These are phyloP conservation scores for Cheilosia soror DNA, from an alignment of 2,888 invertebrate genomes.

Conservation along the genomic window DNA sequence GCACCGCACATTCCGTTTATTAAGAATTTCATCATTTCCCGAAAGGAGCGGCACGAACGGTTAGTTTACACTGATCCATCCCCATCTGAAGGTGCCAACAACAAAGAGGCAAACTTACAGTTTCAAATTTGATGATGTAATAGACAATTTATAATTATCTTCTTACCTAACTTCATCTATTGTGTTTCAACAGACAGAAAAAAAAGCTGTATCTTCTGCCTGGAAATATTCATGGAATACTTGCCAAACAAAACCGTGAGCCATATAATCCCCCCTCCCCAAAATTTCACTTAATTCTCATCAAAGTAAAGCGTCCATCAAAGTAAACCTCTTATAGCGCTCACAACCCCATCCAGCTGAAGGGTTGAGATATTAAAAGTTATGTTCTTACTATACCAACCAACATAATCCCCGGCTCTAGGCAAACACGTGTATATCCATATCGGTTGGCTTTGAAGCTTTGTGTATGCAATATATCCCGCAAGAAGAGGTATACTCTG, in stretches of 20 bases:
- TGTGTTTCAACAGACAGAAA: neutral
- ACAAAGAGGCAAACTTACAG: too few relatives aligned
- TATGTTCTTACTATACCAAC: conserved; percentile 14
- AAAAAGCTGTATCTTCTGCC: neutral
- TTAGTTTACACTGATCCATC: too few relatives aligned
- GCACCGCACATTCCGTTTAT: too few relatives aligned
- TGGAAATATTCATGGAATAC: neutral
- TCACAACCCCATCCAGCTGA: conserved; percentile 17
- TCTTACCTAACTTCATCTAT: neutral
- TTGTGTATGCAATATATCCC: neutral
- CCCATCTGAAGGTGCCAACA: too few relatives aligned
- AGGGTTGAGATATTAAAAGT: conserved; percentile 34
- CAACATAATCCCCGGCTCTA: conserved; percentile 10
- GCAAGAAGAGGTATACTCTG: neutral
- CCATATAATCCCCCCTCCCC: conserved; percentile 1
- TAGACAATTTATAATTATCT: neutral
- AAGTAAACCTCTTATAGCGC: conserved; percentile 23
- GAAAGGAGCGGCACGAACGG: too few relatives aligned
- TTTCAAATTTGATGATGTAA: neutral
- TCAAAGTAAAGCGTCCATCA: conserved; percentile 8
- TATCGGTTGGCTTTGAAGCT: neutral
- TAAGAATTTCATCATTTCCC: too few relatives aligned
- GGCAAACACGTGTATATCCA: conserved; percentile 10
- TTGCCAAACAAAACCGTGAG: conserved; percentile 3
- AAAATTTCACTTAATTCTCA: conserved; percentile 12